Conservation (phyloP, 2,888 invertebrate species). For the Sturmia bella region DNA sequence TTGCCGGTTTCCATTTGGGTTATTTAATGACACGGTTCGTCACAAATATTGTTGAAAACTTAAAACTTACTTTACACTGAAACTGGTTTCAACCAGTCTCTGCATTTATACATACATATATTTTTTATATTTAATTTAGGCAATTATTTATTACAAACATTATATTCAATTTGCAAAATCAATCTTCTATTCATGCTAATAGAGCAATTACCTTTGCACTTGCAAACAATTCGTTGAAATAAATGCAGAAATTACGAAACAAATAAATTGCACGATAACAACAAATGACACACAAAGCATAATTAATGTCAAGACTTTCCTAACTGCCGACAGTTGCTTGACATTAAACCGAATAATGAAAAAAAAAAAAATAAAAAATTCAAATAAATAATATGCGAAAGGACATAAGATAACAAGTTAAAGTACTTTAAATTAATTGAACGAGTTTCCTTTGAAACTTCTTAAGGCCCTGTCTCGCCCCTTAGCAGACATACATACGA, state of each 20-base stretch:
- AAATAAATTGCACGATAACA: conserved; percentile 1
- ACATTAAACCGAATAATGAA: conserved; percentile 32
- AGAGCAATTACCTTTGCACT: conserved; percentile 42
- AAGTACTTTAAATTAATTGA: conserved; percentile 26
- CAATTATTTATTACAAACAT: no score
- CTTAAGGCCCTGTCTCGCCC: conserved; percentile 31
- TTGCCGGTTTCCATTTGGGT: no score
- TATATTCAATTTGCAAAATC: no score
- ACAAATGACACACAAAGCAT: conserved; percentile 43
- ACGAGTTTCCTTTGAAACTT: conserved; percentile 29
- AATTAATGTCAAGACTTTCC: conserved; percentile 54
- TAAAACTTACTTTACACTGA: no score
- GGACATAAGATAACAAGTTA: background rate
- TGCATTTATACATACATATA: no score
- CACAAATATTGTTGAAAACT: no score
- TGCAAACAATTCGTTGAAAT: background rate
- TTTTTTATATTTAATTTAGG: no score
- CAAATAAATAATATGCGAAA: background rate
- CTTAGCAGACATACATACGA: background rate
- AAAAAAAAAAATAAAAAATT: conserved; percentile 32
- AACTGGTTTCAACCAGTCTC: no score
- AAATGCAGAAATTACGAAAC: background rate
- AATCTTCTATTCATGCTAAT: conserved; percentile 1
- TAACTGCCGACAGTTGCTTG: conserved; percentile 43
- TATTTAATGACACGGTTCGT: no score